A percentile compares a stretch with the other conserved stretches of the same genome.
These are phyloP conservation scores for Carposina sasakii DNA, from an alignment of 1,140 invertebrate genomes.

Conservation along the genomic window DNA sequence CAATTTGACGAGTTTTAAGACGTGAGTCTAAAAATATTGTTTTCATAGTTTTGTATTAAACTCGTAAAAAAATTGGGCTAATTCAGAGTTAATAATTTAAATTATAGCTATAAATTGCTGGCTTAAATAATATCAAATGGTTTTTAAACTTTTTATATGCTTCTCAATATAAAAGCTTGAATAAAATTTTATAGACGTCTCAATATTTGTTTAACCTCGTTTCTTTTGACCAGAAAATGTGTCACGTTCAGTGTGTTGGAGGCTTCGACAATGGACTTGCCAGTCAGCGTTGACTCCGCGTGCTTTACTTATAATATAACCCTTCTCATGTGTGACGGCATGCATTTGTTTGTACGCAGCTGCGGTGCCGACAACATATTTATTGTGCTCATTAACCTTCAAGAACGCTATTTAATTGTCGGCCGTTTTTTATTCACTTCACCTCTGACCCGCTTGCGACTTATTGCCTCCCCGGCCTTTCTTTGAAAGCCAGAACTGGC, in stretches of 20 bases:
- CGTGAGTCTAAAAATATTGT: no score
- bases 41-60: no score
- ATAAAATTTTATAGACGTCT: slow-evolving; percentile 11
- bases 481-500: slow-evolving; percentile 66
- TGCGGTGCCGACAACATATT: slow-evolving; percentile 72
- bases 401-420: slow-evolving; percentile 73
- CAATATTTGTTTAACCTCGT: slow-evolving; percentile 30
- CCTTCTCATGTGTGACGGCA: slow-evolving; percentile 63
- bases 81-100: no score
- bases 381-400: slow-evolving; percentile 73
- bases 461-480: slow-evolving; percentile 66
- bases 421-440: slow-evolving; percentile 71
- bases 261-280: slow-evolving; percentile 50
- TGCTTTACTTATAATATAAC: slow-evolving; percentile 32
- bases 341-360: slow-evolving; percentile 68
- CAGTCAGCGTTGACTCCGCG: slow-evolving; percentile 37
- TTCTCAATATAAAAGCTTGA: no score
- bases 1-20: no score
- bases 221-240: slow-evolving; percentile 26
- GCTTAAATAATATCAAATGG: slow-evolving; percentile 28
- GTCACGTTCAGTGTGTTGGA: slow-evolving; percentile 36
- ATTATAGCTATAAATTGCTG: slow-evolving; percentile 26
- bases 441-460: slow-evolving; percentile 67
- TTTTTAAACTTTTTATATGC: no score
- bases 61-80: slow-evolving; percentile 36